These are phyloP conservation scores for Clarias magur DNA, from an alignment of 2,113 vertebrate genomes.

Conservation along the genomic window DNA sequence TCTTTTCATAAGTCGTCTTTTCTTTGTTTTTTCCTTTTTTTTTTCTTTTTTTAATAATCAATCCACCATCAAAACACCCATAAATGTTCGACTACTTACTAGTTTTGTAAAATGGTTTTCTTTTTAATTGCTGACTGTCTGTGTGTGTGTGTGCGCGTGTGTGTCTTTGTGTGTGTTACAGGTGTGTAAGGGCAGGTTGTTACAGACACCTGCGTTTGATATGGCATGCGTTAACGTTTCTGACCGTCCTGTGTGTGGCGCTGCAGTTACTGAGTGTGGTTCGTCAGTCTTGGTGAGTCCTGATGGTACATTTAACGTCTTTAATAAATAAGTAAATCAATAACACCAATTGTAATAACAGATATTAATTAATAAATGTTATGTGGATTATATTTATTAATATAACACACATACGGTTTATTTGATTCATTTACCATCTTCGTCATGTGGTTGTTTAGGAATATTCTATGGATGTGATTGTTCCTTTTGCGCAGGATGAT, in stretches of 20 bases:
- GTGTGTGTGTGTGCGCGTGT: background rate
- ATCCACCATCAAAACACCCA: background rate
- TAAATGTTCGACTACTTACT: no score
- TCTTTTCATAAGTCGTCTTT: background rate
- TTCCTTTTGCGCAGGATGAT: no score
- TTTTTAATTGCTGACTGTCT: background rate
- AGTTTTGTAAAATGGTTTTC: background rate
- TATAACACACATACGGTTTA: background rate
- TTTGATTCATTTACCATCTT: background rate
- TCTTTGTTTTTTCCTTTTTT: background rate
- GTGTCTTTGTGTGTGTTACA: slow-evolving; percentile 47
- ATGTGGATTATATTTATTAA: background rate
- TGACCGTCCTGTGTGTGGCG: slow-evolving; percentile 62
- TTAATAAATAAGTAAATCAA: no score
- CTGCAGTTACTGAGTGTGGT: slow-evolving; percentile 63
- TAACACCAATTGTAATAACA: no score
- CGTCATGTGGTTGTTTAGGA: background rate
- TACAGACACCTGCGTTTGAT: slow-evolving; percentile 58
- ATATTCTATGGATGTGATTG: background rate
- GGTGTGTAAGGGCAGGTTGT: slow-evolving; percentile 58
- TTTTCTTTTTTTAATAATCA: background rate
- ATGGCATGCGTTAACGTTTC: slow-evolving; percentile 61
- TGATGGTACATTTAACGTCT: background rate
- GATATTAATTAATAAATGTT: no score
- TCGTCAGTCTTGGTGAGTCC: slow-evolving; percentile 59